Evolutionary conservation across 2,113 vertebrate genomes (phyloP).

Genomic region (Tragelaphus imberbis): DNA sequence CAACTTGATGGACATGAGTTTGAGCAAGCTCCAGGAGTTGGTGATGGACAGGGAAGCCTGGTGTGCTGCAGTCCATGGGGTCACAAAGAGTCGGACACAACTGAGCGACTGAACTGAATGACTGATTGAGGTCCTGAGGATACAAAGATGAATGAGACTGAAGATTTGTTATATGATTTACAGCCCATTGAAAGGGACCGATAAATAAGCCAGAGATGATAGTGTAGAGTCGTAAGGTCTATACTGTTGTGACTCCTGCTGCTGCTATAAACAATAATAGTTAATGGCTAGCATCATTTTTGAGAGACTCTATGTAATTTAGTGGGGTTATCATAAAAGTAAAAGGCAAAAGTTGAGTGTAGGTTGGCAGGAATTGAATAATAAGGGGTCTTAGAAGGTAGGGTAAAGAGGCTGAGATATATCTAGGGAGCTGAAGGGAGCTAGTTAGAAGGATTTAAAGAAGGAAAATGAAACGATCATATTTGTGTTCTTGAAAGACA

Average conservation of each 20-base stretch:
- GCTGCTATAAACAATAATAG: neutral
- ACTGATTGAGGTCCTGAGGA: neutral
- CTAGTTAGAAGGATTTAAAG: neutral
- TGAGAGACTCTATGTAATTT: neutral
- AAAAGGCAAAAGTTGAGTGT: neutral
- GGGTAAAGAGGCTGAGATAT: neutral
- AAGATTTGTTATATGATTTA: neutral
- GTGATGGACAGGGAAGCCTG: neutral
- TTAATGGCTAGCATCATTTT: neutral
- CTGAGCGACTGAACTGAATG: neutral
- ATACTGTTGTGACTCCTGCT: neutral
- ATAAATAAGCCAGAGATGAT: neutral
- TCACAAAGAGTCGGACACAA: neutral
- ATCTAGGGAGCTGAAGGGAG: neutral
- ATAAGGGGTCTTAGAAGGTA: neutral
- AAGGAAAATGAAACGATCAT: neutral
- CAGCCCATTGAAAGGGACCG: neutral
- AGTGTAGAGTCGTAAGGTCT: neutral
- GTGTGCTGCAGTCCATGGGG: neutral
- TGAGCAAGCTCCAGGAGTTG: neutral
- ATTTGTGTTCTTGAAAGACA: neutral
- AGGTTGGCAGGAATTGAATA: neutral
- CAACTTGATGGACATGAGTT: neutral
- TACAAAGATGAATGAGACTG: neutral
- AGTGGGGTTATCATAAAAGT: neutral